Conservation (phyloP, 2,888 invertebrate genomes). For the Teleogryllus oceanicus region DNA sequence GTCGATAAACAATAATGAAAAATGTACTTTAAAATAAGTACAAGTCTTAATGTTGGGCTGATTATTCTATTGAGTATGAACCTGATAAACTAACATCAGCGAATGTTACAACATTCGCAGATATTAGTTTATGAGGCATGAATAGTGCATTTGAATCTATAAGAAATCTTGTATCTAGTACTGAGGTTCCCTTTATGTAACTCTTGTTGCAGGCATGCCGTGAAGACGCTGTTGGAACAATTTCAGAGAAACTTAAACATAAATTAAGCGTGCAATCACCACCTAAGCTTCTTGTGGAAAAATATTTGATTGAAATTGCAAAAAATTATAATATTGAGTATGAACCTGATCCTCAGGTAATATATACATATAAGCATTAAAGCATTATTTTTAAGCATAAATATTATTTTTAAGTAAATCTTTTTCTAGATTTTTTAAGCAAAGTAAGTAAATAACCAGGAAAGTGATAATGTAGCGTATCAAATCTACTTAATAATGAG, state of each 20-base stretch:
- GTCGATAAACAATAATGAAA: too few species aligned
- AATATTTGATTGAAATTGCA: conserved; percentile 92
- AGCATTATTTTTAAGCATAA: too few species aligned
- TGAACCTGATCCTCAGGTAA: conserved; percentile 83
- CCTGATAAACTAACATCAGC: too few species aligned
- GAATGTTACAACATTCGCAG: too few species aligned
- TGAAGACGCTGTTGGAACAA: conserved; percentile 73
- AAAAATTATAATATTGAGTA: conserved; percentile 92
- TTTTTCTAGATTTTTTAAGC: not conserved
- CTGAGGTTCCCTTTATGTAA: too few species aligned
- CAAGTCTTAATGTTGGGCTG: too few species aligned
- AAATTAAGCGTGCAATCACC: conserved; percentile 94
- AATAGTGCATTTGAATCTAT: too few species aligned
- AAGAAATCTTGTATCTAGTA: too few species aligned
- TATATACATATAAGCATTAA: not conserved
- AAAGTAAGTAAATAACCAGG: not conserved
- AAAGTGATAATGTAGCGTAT: not conserved
- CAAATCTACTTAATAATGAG: too few species aligned
- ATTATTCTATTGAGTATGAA: too few species aligned
- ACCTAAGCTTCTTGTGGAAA: conserved; percentile 90
- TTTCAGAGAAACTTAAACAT: conserved; percentile 87
- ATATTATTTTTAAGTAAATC: not conserved
- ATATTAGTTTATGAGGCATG: too few species aligned
- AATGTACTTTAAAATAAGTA: too few species aligned
- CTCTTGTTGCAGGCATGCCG: conserved; percentile 61